These are phyloP conservation scores for Zaprionus inermis DNA, from an alignment of 1,140 invertebrate genomes.

Conservation along the genomic window DNA sequence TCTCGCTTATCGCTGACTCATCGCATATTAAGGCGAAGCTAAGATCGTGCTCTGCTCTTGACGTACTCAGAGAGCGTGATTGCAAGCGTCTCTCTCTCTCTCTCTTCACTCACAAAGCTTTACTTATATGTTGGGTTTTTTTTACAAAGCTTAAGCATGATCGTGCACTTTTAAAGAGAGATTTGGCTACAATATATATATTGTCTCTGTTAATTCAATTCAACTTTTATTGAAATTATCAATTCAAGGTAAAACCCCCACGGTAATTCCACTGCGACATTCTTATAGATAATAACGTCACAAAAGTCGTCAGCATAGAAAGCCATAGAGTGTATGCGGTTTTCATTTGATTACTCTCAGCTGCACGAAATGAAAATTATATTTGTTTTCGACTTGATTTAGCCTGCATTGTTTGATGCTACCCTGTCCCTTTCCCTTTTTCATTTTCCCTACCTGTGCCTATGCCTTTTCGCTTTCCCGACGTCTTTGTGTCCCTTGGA, in stretches of 20 bases:
- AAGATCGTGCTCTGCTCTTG: neutral
- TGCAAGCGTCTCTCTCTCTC: no score
- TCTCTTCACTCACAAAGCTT: neutral
- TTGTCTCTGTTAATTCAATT: conserved; percentile 25
- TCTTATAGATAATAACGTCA: conserved; percentile 32
- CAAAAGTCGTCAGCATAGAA: conserved; percentile 2
- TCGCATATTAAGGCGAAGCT: neutral
- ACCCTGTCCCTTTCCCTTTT: neutral
- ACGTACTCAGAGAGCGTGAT: neutral
- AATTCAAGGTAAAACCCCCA: conserved; percentile 20
- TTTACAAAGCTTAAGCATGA: neutral
- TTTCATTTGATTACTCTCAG: conserved; percentile 28
- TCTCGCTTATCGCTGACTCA: neutral
- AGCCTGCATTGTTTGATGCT: conserved; percentile 51
- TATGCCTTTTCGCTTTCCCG: conserved; percentile 10
- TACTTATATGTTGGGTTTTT: neutral
- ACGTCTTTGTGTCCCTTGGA: conserved; percentile 11
- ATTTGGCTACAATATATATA: neutral
- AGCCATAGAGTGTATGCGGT: no score
- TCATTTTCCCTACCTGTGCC: no score
- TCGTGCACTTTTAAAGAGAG: no score
- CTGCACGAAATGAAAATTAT: conserved; percentile 50
- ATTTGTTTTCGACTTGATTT: no score
- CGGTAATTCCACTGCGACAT: conserved; percentile 48
- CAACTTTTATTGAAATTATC: conserved; percentile 28